Evolutionary conservation across 2,888 invertebrate genomes (phyloP), one percentile per base, ranked within the genome.

Genomic region (Meandrusa payeni): DNA sequence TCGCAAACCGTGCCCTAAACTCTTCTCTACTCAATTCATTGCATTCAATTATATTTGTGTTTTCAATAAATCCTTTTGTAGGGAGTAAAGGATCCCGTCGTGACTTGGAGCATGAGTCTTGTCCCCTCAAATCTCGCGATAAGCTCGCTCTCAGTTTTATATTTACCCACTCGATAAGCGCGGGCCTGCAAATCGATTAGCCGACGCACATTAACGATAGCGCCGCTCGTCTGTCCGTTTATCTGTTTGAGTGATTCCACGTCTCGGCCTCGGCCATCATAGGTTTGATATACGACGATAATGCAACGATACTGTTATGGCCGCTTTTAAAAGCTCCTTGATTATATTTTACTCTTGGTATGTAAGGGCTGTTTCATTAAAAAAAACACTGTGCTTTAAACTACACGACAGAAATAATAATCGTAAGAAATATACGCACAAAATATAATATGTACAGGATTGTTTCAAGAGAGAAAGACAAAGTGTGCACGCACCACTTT

Each of bases 111-210:
- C 64, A 55, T 51, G 69, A 29, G 42, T 61, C 64, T 31, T 50
- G 51, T 48, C 29, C 54, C 45, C 49, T 50, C 63, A 61, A 55
- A 64, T 63, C 62, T 59, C 47, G 36, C 58, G 74, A 78, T 78
- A 76, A 70, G 63, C 47, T 50, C 51, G 64, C 70, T 64, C 72
- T 73, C 69, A 69, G 66, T 73, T 76, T 75, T 75, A 78, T 76
- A 76, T 61, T 63, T 56, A 55, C 61, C 63, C 53, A 55, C 48
- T 56, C 64, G 71, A 73, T 71, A 59, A 75, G 60, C 40, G 46
- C 57, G 47, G 57, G 66, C 56, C 69, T 58, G 70, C 69, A 60
- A 68, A 76, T 74, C 77, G 77, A 78, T 78, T 78, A 77, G 52
- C 49, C 52, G 31, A 22, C 26, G 50, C 54, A 55, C 61, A 60